Base-by-base conservation (phyloP, 2,888 invertebrate species). In the Mechanitis messenoides region DNA sequence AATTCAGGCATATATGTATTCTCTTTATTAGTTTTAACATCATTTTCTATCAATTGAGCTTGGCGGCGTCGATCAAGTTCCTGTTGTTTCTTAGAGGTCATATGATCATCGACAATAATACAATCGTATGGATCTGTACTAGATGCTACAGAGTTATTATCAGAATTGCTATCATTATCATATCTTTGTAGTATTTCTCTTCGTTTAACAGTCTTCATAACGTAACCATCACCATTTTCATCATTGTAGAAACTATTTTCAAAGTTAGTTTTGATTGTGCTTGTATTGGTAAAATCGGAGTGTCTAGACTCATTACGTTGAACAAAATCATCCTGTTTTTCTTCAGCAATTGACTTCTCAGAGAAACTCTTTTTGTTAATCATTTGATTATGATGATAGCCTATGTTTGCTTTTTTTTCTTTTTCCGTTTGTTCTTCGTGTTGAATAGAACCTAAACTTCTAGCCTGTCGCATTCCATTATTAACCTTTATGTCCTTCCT, bases 71-170 rank as follows among this genome's bases (percentile, higher is more conserved):
- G 82, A 65, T 89, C 87, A 67, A 84, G 73, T 76, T 89, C 89
- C 79, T 88, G 89, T 72, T 87, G 92, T 72, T 89, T 92, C 80
- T 89, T 80, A 70, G 85, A 83, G 67, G 84, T 87, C 91, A 86
- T 91, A 72, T 95, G 95, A 83, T 96, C 96, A 71, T 96, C 95
- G 35, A 96, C 95, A 58, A 96, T 94, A 70, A 96, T 96, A 77
- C 96, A 96, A 76, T 94, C 94, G 71, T 94, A 94, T 38, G 93
- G 94, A 87, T 94, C 94, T 56, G 94, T 94, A 75, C 93, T 94
- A 56, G 93, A 93, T 72, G 91, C 91, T 70, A 92, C 92, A 57
- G 94, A 94, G 78, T 91, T 88, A 50, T 91, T 91, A 69, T 93
- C 93, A 7, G 93, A 92, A 75, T 93, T 93, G 66, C 92, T 92